phyloP scores from a whole-genome alignment of 2,113 vertebrate species.

The Myodes glareolus region DNA sequence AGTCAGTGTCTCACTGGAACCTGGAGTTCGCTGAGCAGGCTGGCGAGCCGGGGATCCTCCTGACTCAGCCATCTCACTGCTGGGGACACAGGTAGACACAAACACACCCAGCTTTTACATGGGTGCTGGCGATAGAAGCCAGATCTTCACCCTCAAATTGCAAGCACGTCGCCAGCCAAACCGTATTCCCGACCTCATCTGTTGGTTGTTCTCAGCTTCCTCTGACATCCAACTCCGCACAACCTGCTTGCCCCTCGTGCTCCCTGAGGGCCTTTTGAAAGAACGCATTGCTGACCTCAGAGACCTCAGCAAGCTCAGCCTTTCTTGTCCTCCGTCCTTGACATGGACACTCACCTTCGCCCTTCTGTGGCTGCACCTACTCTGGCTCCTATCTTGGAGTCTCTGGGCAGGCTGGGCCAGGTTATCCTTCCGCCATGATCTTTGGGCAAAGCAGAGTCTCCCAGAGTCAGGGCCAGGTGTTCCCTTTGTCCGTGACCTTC shows the following conservation, averaged over 20 bases:
- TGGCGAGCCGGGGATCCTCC: not conserved
- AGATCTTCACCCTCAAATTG: not conserved
- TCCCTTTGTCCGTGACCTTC: not conserved
- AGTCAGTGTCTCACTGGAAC: not conserved
- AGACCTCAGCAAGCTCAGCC: not conserved
- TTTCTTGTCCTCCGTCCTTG: fast-evolving
- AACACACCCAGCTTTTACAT: not conserved
- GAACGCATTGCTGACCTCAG: not conserved
- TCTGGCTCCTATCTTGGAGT: fast-evolving
- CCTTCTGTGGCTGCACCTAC: fast-evolving
- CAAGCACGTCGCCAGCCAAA: too few species aligned
- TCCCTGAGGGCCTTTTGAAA: not conserved
- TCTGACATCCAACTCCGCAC: not conserved
- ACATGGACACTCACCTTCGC: fast-evolving
- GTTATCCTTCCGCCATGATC: fast-evolving
- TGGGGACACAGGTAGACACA: not conserved
- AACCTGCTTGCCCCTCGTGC: fast-evolving
- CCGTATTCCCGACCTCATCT: fast-evolving
- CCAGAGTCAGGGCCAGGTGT: not conserved
- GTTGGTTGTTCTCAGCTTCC: not conserved
- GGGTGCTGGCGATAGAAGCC: not conserved
- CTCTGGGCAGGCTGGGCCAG: too few species aligned
- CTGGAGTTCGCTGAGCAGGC: not conserved
- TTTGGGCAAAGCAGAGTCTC: not conserved
- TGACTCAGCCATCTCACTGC: not conserved